Evolutionary conservation across 2,888 invertebrate genomes (phyloP), one percentile per base, ranked within the genome.

Genomic region (Brachyptera risi): DNA sequence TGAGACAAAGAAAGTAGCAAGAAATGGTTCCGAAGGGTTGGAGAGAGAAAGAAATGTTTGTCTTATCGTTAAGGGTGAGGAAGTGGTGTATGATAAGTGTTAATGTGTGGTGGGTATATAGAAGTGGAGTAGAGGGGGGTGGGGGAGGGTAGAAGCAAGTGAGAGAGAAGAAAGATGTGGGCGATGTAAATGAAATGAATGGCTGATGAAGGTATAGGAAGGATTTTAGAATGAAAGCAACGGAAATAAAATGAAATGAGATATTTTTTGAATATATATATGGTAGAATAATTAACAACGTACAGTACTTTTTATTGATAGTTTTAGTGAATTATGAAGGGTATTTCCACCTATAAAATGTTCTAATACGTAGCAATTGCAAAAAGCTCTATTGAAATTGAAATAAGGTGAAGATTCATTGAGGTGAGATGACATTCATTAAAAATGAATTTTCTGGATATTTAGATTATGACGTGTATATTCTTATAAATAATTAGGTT

Each of bases 181-280:
- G 37, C 37, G 37, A 35, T 54, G 54, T 35, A 37, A 54, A 54
- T 37, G 54, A 37, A 54, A 54, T 37, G 54, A 37, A 17, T 17
- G 54, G 54, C 54, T 37, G 37, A 54, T 54, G 37, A 37, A 7
- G 37, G 21, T 35, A 21, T 19, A 35, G 54, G 21, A 9, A 27
- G 37, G 19, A 19, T 37, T 15, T 37, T 9, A 21, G 47, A 47
- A n/a, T 2, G 5, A 23, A 24, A 1, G 47, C 9, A 13, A 2
- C 13, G 24, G 21, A 47, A 24, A 47, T 13, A 2, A 31, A 31
- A 31, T 11, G 31, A 11, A 31, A 31, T 31, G 31, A 31, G 5
- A 7, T 5, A 31, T 11, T 11, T 5, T 7, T 7, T 31, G 7
- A 31, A 11, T 7, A 31, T 5, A 5, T 31, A 31, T 31, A 7